phyloP scores from a whole-genome alignment of 2,797 vertebrate species.

The Neosilurus mollespiculum region DNA sequence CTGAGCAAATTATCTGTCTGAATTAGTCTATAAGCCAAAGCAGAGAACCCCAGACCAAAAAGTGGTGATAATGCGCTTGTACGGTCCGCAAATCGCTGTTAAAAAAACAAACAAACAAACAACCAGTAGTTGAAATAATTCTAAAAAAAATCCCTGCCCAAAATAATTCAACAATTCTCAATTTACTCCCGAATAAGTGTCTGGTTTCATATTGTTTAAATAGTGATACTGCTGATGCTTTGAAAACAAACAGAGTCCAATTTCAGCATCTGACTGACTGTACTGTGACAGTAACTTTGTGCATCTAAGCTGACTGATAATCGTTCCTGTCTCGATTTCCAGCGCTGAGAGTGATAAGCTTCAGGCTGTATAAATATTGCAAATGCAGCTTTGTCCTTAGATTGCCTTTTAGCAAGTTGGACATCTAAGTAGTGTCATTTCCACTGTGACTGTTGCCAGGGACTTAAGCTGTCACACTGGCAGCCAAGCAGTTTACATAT shows the following conservation, averaged over 20 bases:
- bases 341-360: constrained; percentile 21
- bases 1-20: too few species aligned
- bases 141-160: background rate
- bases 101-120: too few species aligned
- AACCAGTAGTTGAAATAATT: background rate
- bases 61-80: too few species aligned
- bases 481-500: constrained; percentile 28
- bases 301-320: constrained; percentile 18
- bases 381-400: constrained; percentile 41
- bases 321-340: constrained; percentile 17
- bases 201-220: constrained; percentile 22
- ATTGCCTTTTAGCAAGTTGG: constrained; percentile 35
- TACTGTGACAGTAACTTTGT: constrained; percentile 9
- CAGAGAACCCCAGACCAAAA: too few species aligned
- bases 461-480: constrained; percentile 14
- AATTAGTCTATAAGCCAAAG: too few species aligned
- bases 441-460: constrained; percentile 31
- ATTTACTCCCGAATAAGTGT: background rate
- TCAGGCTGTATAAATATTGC: constrained; percentile 40
- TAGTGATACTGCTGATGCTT: background rate
- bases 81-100: too few species aligned
- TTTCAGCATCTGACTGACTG: constrained; percentile 26
- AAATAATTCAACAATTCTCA: background rate
- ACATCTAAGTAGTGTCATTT: constrained; percentile 36
- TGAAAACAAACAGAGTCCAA: background rate